These are phyloP conservation scores for Lamellibrachia satsuma DNA, from an alignment of 2,888 invertebrate species.

Conservation along the genomic window DNA sequence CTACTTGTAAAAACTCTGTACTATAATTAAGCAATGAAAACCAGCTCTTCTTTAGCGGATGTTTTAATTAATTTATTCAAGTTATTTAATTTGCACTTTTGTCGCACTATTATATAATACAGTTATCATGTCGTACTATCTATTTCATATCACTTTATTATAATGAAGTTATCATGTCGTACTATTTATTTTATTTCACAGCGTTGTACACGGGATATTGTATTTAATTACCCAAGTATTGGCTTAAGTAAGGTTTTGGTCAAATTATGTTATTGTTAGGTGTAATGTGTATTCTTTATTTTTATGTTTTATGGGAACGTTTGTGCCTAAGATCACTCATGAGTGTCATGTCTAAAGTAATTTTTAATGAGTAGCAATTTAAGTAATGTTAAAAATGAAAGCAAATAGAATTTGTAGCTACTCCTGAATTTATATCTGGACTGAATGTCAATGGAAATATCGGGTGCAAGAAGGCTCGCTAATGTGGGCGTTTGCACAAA, in stretches of 20 bases:
- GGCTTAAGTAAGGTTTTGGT: background rate
- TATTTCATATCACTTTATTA: too few relatives aligned
- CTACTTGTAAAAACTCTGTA: background rate
- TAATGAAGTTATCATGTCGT: background rate
- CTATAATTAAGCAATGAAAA: background rate
- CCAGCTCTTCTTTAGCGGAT: background rate
- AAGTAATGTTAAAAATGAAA: too few relatives aligned
- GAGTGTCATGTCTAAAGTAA: background rate
- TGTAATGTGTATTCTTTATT: background rate
- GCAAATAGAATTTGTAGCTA: too few relatives aligned
- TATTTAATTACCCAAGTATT: background rate
- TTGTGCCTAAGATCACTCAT: background rate
- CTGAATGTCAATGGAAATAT: too few relatives aligned
- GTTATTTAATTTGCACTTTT: background rate
- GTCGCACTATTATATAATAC: background rate
- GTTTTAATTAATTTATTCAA: background rate
- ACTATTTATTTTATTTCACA: background rate
- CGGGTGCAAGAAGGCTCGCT: too few relatives aligned
- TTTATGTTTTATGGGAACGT: background rate
- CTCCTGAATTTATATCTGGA: too few relatives aligned
- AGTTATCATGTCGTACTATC: background rate
- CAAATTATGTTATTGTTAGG: background rate
- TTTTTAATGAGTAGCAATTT: background rate
- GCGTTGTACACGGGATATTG: background rate
- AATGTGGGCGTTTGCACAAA: too few relatives aligned